These are phyloP conservation scores for Panurus biarmicus DNA, from an alignment of 2,113 vertebrate genomes.

Conservation along the genomic window DNA sequence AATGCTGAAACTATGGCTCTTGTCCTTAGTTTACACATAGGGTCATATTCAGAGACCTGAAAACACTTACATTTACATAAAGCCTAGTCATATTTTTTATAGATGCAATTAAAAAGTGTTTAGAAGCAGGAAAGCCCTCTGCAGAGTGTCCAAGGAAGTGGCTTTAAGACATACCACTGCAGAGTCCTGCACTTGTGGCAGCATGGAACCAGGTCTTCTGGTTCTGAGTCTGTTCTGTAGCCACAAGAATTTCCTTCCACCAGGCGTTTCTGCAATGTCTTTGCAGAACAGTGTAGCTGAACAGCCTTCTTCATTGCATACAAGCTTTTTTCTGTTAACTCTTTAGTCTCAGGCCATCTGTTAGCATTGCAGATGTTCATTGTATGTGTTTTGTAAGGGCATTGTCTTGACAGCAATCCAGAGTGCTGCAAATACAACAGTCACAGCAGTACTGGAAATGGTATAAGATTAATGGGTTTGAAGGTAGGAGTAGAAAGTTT, in stretches of 20 bases:
- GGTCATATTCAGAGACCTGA: background rate
- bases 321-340: background rate
- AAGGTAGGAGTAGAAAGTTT: background rate
- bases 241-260: conserved; percentile 30
- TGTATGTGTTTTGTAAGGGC: background rate
- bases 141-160: background rate
- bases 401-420: background rate
- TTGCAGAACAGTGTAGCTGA: background rate
- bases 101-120: background rate
- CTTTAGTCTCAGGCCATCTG: background rate
- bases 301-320: background rate
- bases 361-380: background rate
- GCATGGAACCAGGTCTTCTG: conserved; percentile 9
- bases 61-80: background rate
- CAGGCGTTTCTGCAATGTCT: background rate
- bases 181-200: background rate
- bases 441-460: background rate
- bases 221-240: background rate
- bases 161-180: background rate
- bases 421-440: background rate
- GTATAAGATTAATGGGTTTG: background rate
- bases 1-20: background rate
- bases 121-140: background rate
- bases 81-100: background rate
- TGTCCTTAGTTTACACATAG: background rate